Base-by-base conservation (phyloP, 2,113 vertebrate genomes). In the Meriones unguiculatus region DNA sequence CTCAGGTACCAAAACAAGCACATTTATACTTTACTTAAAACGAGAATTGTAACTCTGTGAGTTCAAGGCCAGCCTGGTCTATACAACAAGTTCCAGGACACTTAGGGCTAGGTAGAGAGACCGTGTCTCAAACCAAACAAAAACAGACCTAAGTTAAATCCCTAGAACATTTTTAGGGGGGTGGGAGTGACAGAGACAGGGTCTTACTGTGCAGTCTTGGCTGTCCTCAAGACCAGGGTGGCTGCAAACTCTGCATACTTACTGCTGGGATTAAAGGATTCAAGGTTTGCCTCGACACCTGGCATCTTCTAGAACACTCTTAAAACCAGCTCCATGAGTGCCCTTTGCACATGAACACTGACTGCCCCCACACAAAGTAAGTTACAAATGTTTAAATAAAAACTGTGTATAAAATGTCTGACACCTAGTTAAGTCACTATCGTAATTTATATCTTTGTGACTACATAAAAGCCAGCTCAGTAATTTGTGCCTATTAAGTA, bases 1-100 rank as follows among this genome's bases (percentile, higher is more conserved):
- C 95, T 87, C 98, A 98, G 99, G 99, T 99, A 98, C 97, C 89
- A 20, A 89, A 72, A 28, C 72, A 86, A 88, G 72, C 84, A n/a
- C 46, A 86, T 84, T 98, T 90, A 9, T 52, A 85, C 32, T 93
- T 93, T 75, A 88, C 59, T 90, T 93, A 92, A 78, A 87, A 64
- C 94, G 70, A 94, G 59, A 91, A 80, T 94, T 35, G 8, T 87
- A 72, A 72, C 80, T 81, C 20, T 82, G 32, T 82, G 57, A 28
- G 57, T 62, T 64, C 14, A 64, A 64, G n/a, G 25, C 75, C 41
- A 17, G 75, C 75, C 46, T 77, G 12, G 41, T 52, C 13, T 52
- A 77, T 6, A 50, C 28, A 77, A 24, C 75, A 77, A 30, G 46
- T 77, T 30, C 46, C 28, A 77, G 75, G 59, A 52, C 10, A 57